phyloP scores from a whole-genome alignment of 1,140 invertebrate species.

The Aphelinus certus region DNA sequence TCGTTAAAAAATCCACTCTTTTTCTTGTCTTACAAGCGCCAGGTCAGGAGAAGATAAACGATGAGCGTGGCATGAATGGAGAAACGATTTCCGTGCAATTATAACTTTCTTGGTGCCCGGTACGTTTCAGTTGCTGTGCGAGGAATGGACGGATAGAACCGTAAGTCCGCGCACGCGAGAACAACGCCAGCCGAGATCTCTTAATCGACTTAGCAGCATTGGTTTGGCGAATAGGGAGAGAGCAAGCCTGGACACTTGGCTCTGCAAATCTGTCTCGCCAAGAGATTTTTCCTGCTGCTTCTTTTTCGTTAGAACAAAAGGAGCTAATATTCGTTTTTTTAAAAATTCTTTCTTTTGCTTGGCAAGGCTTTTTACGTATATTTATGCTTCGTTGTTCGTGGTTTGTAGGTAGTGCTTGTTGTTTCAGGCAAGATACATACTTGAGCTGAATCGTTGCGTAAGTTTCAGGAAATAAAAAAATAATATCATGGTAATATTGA shows the following conservation, averaged over 20 bases:
- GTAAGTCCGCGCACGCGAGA: not conserved
- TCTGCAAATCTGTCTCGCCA: slow-evolving; percentile 2
- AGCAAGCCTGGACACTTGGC: not conserved
- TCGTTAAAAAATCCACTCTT: not conserved
- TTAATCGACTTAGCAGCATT: slow-evolving; percentile 26
- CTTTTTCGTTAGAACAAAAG: not conserved
- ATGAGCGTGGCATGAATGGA: slow-evolving; percentile 15
- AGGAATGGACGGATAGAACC: not conserved
- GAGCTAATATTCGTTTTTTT: no score
- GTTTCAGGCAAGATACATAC: no score
- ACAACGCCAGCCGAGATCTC: slow-evolving; percentile 1
- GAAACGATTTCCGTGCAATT: slow-evolving; percentile 30
- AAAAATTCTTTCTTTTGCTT: no score
- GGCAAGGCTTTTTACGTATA: no score
- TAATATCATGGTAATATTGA: no score
- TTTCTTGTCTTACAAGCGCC: not conserved
- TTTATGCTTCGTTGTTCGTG: no score
- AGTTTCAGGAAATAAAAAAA: no score
- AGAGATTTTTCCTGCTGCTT: not conserved
- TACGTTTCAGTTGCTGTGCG: not conserved
- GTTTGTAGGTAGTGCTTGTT: no score
- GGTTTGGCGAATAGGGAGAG: not conserved
- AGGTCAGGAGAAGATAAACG: slow-evolving; percentile 2
- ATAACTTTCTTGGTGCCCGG: slow-evolving; percentile 18
- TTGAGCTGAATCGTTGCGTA: no score